Percentiles rank a stretch among this genome's conserved stretches.
phyloP scores from a whole-genome alignment of 35 echinoderm and acorn worm genomes.

The Eucidaris tribuloides region DNA sequence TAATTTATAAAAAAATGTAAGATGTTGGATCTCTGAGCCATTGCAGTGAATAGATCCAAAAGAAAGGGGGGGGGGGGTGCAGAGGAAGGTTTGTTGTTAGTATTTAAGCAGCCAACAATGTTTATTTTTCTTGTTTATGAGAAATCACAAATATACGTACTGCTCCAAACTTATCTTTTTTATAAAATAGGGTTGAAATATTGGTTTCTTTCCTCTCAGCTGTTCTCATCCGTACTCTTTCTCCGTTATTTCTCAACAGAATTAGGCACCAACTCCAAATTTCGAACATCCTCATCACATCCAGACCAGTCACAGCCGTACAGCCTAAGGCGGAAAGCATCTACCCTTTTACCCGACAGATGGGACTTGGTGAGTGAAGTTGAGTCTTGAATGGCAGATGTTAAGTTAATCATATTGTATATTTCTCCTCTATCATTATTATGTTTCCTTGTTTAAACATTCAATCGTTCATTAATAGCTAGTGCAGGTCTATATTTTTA shows the following conservation, averaged over 20 bases:
- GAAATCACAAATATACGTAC: too few species aligned
- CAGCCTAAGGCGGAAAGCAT: slow-evolving; percentile 23
- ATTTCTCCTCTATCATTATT: not conserved
- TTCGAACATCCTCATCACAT: slow-evolving; percentile 8
- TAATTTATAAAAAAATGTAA: too few species aligned
- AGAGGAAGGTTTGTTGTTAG: too few species aligned
- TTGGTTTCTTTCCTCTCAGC: too few species aligned
- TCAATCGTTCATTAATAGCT: not conserved
- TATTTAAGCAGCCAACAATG: too few species aligned
- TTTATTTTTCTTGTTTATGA: too few species aligned
- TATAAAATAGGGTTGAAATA: too few species aligned
- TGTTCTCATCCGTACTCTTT: too few species aligned
- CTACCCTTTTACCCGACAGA: slow-evolving; percentile 11
- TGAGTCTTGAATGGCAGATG: not conserved
- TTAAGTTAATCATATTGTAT: not conserved
- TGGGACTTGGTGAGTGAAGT: slow-evolving; percentile 23
- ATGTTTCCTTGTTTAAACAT: not conserved
- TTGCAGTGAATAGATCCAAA: too few species aligned
- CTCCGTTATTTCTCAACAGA: slow-evolving; percentile 11
- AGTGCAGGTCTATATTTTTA: not conserved
- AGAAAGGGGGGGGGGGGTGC: too few species aligned
- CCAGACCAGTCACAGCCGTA: slow-evolving; percentile 28
- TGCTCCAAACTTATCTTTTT: too few species aligned
- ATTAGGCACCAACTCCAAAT: slow-evolving; percentile 30
- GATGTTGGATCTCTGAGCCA: too few species aligned